phyloP scores from a whole-genome alignment of 2,888 invertebrate species.

The Resseliella maxima region DNA sequence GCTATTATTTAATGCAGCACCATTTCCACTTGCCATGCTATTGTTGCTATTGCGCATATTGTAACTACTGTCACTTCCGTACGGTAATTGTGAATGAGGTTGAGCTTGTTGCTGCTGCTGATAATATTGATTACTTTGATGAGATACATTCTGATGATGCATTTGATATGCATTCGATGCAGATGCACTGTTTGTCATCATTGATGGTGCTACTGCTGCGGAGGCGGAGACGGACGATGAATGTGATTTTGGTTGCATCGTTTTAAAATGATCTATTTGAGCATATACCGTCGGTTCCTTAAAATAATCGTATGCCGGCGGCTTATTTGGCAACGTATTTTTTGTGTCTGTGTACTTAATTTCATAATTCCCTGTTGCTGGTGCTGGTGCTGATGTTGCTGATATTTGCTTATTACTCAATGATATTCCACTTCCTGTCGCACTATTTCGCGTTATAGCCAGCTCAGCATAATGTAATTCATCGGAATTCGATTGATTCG shows the following conservation, averaged over 20 bases:
- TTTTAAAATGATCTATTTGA: slow-evolving; percentile 77
- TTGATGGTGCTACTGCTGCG: slow-evolving; percentile 27
- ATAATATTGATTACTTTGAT: slow-evolving; percentile 33
- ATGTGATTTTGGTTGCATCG: slow-evolving; percentile 62
- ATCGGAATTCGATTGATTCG: slow-evolving; percentile 59
- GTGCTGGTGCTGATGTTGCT: not conserved
- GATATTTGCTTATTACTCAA: slow-evolving; percentile 31
- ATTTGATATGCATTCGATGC: slow-evolving; percentile 28
- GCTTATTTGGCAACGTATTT: slow-evolving; percentile 61
- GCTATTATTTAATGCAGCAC: slow-evolving; percentile 56
- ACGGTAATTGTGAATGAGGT: slow-evolving; percentile 41
- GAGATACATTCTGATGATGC: slow-evolving; percentile 5
- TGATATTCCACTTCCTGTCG: slow-evolving; percentile 59
- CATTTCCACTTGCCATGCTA: slow-evolving; percentile 49
- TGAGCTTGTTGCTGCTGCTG: slow-evolving; percentile 51
- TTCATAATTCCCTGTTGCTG: slow-evolving; percentile 44
- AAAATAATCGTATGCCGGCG: slow-evolving; percentile 67
- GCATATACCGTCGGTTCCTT: slow-evolving; percentile 80
- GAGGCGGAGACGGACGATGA: slow-evolving; percentile 62
- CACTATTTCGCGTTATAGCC: slow-evolving; percentile 62
- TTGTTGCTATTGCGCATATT: slow-evolving; percentile 36
- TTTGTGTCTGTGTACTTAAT: slow-evolving; percentile 57
- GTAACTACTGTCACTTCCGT: slow-evolving; percentile 36
- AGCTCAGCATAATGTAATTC: slow-evolving; percentile 67
- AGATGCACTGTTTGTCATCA: slow-evolving; percentile 57